A percentile compares a stretch with the other conserved stretches of the same genome.
These are phyloP conservation scores for Watsonalla cultraria DNA, from an alignment of 2,888 invertebrate genomes.

Conservation along the genomic window DNA sequence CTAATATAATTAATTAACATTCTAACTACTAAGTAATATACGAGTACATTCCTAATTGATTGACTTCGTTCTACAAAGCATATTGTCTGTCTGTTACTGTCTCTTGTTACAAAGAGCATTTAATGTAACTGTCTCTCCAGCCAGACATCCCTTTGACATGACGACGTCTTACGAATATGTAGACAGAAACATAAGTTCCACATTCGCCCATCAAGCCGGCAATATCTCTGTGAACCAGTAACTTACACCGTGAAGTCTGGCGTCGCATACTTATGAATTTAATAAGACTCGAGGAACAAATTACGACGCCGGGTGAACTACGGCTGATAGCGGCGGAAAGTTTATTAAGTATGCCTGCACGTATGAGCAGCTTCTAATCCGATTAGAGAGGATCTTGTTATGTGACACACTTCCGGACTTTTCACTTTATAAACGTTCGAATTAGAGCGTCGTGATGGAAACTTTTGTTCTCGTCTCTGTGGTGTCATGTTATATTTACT, in stretches of 20 bases:
- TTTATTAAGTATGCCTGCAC: conserved; percentile 31
- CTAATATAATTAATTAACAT: no score
- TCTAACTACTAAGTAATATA: no score
- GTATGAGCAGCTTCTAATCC: conserved; percentile 27
- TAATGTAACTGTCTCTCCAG: no score
- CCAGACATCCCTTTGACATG: no score
- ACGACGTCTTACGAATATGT: neutral
- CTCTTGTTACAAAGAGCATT: no score
- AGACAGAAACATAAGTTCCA: neutral
- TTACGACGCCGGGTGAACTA: conserved; percentile 47
- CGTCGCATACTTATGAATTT: conserved; percentile 65
- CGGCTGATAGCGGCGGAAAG: conserved; percentile 30
- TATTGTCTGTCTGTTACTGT: no score
- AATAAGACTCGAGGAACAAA: conserved; percentile 62
- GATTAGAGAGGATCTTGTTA: conserved; percentile 26
- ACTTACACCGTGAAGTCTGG: conserved; percentile 35
- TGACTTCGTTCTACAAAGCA: no score
- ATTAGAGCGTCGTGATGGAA: conserved; percentile 2
- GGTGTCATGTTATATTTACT: neutral
- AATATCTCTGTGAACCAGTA: conserved; percentile 9
- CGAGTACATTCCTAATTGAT: no score
- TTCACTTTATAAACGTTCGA: conserved; percentile 15
- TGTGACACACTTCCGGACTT: conserved; percentile 15
- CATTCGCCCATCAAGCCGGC: conserved; percentile 3
- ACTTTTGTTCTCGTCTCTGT: neutral